These are phyloP conservation scores for Phaenicophaeus curvirostris DNA, from an alignment of 2,797 vertebrate species.

Conservation along the genomic window DNA sequence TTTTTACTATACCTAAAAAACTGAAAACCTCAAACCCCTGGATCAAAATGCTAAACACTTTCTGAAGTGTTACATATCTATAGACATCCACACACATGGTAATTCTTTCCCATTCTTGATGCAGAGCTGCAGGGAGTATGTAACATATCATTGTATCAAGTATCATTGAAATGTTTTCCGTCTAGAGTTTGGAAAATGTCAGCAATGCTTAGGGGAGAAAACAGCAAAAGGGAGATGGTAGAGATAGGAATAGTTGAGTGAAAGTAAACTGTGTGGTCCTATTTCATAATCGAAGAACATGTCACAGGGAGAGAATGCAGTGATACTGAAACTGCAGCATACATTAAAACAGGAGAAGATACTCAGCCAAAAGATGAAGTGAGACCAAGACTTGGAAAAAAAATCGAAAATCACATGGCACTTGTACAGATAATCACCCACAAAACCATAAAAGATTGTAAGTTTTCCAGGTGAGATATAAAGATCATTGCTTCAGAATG, in stretches of 20 bases:
- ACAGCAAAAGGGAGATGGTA: not conserved
- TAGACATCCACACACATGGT: not conserved
- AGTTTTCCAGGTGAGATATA: not conserved
- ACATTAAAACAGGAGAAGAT: not conserved
- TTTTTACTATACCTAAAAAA: not conserved
- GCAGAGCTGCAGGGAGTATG: not conserved
- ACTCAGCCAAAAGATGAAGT: not conserved
- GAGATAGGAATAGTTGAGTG: not conserved
- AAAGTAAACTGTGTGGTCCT: conserved; percentile 27
- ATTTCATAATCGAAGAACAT: conserved; percentile 27
- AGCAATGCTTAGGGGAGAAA: not conserved
- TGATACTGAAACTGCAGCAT: not conserved
- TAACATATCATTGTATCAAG: not conserved
- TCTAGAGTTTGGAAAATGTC: not conserved
- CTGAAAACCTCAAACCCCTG: rapidly evolving
- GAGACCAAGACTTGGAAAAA: not conserved
- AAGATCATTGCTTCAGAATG: not conserved
- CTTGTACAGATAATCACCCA: not conserved
- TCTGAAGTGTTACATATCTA: not conserved
- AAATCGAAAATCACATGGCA: not conserved
- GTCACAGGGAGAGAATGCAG: not conserved
- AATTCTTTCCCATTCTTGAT: not conserved
- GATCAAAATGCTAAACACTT: not conserved
- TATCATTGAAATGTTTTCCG: not conserved
- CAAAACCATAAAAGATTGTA: not conserved